A percentile compares a stretch with the other conserved stretches of the same genome.
These are phyloP conservation scores for Dermolepida albohirtum DNA, from an alignment of 2,888 invertebrate genomes.

Conservation along the genomic window DNA sequence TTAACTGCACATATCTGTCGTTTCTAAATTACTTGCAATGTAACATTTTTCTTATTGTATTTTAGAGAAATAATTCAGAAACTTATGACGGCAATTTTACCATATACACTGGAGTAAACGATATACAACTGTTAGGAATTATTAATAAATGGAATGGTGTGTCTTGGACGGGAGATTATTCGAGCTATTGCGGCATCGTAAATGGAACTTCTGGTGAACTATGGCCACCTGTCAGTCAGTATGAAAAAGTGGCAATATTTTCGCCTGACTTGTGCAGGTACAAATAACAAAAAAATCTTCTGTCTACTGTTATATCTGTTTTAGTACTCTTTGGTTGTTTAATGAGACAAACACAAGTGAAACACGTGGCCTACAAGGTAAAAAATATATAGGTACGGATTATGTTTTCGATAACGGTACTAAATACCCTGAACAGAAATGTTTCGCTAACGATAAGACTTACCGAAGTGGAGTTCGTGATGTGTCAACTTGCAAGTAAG, in stretches of 20 bases:
- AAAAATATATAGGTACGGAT: constrained; percentile 70
- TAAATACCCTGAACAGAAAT: constrained; percentile 71
- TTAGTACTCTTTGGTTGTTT: constrained; percentile 25
- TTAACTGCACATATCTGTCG: too few relatives aligned
- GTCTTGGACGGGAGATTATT: constrained; percentile 69
- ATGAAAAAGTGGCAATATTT: constrained; percentile 74
- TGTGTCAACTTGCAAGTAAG: constrained; percentile 74
- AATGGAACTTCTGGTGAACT: constrained; percentile 84
- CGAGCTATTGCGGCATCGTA: constrained; percentile 73
- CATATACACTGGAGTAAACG: constrained; percentile 78
- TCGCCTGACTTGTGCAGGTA: constrained; percentile 84
- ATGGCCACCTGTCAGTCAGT: constrained; percentile 77
- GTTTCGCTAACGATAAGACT: constrained; percentile 69
- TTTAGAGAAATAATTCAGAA: constrained; percentile 79
- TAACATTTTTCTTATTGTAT: constrained; percentile 47
- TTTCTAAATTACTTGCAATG: too few relatives aligned
- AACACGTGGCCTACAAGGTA: constrained; percentile 68
- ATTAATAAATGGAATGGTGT: constrained; percentile 78
- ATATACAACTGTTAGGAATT: constrained; percentile 76
- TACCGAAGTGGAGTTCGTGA: constrained; percentile 74
- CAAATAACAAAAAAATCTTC: constrained; percentile 10
- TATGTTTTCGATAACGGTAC: constrained; percentile 80
- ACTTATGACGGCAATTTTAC: constrained; percentile 82
- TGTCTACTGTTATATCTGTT: not conserved
- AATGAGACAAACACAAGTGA: constrained; percentile 47